Conservation (phyloP, 2,888 invertebrate genomes). For the Agrochola litura region DNA sequence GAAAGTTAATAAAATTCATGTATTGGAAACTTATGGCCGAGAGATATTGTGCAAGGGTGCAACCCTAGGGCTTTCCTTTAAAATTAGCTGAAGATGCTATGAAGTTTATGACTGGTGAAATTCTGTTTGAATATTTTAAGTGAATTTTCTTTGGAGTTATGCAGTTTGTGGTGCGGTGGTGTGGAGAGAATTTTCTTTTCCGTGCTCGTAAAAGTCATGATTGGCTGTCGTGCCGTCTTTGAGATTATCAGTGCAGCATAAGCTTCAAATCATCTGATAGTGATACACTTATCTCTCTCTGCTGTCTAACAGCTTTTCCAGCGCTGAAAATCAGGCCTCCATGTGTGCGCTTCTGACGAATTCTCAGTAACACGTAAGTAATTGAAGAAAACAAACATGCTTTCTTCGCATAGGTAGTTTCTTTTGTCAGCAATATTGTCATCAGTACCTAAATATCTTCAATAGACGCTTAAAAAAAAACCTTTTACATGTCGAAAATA, state of each 20-base stretch:
- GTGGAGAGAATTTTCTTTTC: conserved; percentile 1
- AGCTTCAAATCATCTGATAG: not conserved
- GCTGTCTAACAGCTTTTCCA: not conserved
- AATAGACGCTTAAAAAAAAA: not conserved
- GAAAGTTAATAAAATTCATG: conserved; percentile 90
- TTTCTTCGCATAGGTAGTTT: not conserved
- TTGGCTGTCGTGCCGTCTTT: not conserved
- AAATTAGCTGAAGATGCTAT: conserved; percentile 73
- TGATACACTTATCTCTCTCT: not conserved
- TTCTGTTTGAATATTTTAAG: conserved; percentile 68
- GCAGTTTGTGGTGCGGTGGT: conserved; percentile 19
- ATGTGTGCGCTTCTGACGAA: not conserved
- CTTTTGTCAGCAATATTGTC: not conserved
- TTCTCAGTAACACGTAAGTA: too few relatives aligned
- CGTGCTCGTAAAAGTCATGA: conserved; percentile 13
- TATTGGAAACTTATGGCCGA: conserved; percentile 90
- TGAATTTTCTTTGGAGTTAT: conserved; percentile 54
- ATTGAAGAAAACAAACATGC: not conserved
- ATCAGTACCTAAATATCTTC: not conserved
- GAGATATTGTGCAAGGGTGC: conserved; percentile 87
- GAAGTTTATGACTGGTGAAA: conserved; percentile 67
- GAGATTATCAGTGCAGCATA: not conserved
- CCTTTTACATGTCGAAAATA: conserved; percentile 1
- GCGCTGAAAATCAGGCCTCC: too few relatives aligned
- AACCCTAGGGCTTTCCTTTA: conserved; percentile 81